Conservation (phyloP, 2,888 invertebrate genomes). For the Psylliodes chrysocephalus region DNA sequence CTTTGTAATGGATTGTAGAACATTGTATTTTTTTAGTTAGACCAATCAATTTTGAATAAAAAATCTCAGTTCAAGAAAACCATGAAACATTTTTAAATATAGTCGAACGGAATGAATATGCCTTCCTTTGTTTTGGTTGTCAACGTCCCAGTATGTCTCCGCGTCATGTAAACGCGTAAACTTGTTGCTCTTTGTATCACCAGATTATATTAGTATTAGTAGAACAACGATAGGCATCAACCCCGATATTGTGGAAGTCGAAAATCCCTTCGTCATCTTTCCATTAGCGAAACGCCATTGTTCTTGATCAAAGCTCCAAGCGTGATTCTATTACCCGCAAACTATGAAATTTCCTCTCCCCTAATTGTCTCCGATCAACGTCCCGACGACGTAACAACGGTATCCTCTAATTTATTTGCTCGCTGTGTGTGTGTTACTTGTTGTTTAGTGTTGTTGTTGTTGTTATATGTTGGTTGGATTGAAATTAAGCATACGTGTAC, state of each 20-base stretch:
- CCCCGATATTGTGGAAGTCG: conserved; percentile 27
- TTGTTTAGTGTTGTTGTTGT: neutral
- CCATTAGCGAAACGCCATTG: conserved; percentile 28
- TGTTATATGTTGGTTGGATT: conserved; percentile 8
- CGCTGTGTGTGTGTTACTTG: neutral
- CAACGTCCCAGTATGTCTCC: too few relatives aligned
- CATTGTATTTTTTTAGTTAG: too few relatives aligned
- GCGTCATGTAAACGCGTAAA: neutral
- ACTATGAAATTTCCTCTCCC: conserved; percentile 28
- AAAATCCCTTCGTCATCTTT: conserved; percentile 32
- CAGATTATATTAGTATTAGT: conserved; percentile 21
- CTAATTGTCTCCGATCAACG: conserved; percentile 25
- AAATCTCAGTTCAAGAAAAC: too few relatives aligned
- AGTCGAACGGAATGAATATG: too few relatives aligned
- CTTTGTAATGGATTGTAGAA: too few relatives aligned
- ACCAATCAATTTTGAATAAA: too few relatives aligned
- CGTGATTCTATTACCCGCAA: conserved; percentile 25
- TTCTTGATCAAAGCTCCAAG: conserved; percentile 26
- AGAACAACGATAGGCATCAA: conserved; percentile 11
- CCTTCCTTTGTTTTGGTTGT: neutral
- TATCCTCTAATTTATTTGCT: conserved; percentile 18
- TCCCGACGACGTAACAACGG: conserved; percentile 6
- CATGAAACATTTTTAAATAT: too few relatives aligned
- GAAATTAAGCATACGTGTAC: neutral
- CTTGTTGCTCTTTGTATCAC: conserved; percentile 18